Conservation (phyloP, 2,888 invertebrate genomes). For the Andrena hattorfiana region DNA sequence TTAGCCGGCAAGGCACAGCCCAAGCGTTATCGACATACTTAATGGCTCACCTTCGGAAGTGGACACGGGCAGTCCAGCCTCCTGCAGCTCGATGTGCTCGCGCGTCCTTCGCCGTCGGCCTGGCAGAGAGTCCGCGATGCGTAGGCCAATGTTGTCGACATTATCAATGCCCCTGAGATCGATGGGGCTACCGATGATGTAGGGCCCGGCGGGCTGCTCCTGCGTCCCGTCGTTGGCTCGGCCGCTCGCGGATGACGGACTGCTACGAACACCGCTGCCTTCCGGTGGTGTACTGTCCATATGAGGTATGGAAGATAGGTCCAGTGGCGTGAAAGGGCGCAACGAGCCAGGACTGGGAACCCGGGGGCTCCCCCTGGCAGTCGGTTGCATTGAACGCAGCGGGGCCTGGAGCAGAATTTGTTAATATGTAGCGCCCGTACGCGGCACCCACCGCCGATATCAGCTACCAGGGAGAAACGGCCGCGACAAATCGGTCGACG, state of each 20-base stretch:
- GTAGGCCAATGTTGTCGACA: slow-evolving; percentile 81
- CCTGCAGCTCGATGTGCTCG: slow-evolving; percentile 83
- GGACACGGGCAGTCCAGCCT: slow-evolving; percentile 66
- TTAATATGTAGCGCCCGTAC: not conserved
- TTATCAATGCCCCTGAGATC: slow-evolving; percentile 83
- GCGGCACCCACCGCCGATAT: not conserved
- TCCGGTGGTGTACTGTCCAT: slow-evolving; percentile 81
- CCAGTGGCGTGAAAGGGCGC: slow-evolving; percentile 83
- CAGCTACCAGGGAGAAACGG: not conserved
- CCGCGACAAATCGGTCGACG: no score
- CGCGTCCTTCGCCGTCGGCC: slow-evolving; percentile 71
- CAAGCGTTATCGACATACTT: not conserved
- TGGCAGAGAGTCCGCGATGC: slow-evolving; percentile 69
- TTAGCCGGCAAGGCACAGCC: no score
- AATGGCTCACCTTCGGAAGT: slow-evolving; percentile 67
- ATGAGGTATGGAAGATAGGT: slow-evolving; percentile 83
- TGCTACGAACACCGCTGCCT: slow-evolving; percentile 70
- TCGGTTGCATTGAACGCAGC: slow-evolving; percentile 82
- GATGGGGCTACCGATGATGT: slow-evolving; percentile 83
- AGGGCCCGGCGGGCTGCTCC: slow-evolving; percentile 71
- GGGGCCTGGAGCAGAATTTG: slow-evolving; percentile 77
- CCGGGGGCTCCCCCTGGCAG: slow-evolving; percentile 80
- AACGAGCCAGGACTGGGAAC: slow-evolving; percentile 74
- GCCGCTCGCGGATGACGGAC: slow-evolving; percentile 53
- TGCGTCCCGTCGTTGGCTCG: slow-evolving; percentile 43